Evolutionary conservation across 2,888 invertebrate species (phyloP).

Genomic region (Torymus aiolomorphi): DNA sequence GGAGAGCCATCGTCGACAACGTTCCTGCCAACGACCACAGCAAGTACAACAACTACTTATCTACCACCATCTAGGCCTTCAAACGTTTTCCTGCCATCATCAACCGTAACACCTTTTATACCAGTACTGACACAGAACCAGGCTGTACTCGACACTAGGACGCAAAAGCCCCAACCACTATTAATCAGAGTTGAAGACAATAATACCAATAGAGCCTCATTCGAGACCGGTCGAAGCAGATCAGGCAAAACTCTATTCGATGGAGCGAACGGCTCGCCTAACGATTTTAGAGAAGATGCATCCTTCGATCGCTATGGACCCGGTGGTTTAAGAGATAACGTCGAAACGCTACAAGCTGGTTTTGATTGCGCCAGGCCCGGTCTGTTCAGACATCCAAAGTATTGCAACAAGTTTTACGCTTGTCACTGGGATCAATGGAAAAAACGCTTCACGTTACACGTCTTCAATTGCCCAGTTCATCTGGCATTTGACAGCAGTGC

Average conservation of each 20-base stretch:
- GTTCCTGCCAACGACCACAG: constrained; percentile 52
- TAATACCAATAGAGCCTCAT: constrained; percentile 17
- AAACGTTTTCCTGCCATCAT: constrained; percentile 54
- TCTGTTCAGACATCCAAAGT: constrained; percentile 82
- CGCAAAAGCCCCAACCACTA: constrained; percentile 52
- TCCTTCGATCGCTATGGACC: constrained; percentile 79
- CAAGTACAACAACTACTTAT: constrained; percentile 33
- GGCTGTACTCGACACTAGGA: constrained; percentile 57
- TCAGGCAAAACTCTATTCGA: constrained; percentile 61
- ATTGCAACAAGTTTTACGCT: constrained; percentile 89
- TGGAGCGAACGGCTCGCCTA: not conserved
- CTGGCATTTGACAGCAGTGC: constrained; percentile 85
- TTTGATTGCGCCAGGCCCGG: constrained; percentile 77
- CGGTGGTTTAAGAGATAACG: constrained; percentile 33
- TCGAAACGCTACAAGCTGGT: constrained; percentile 77
- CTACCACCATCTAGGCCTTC: constrained; percentile 47
- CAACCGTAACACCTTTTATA: constrained; percentile 44
- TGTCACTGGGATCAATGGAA: constrained; percentile 89
- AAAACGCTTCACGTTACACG: constrained; percentile 84
- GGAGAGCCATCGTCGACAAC: constrained; percentile 41
- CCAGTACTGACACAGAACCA: constrained; percentile 36
- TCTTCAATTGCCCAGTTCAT: constrained; percentile 88
- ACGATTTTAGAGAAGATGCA: constrained; percentile 69
- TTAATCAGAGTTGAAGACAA: constrained; percentile 54
- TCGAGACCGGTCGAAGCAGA: constrained; percentile 53